Evolutionary conservation across 2,797 vertebrate genomes (phyloP), one percentile per base, ranked within the genome.

Genomic region (Chelon auratus): DNA sequence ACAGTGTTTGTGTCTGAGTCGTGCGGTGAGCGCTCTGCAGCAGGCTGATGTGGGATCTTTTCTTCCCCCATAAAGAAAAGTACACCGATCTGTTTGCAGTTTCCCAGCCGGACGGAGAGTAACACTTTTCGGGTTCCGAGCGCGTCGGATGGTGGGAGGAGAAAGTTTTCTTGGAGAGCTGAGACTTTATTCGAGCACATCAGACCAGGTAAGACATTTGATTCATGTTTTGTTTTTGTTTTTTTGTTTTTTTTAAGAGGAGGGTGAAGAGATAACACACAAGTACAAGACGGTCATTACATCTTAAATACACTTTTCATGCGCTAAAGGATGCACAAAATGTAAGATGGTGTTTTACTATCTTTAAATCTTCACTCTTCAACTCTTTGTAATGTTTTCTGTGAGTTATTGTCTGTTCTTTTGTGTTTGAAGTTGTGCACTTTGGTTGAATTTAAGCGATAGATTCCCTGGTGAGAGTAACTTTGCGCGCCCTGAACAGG

Each of bases 151-250:
- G 80, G 70, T 82, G 30, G 62, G 33, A 63, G 62, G 58, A 76
- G 58, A 65, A 69, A 66, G 50, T 75, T 83, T 82, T 64, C 50
- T 26, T 64, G 71, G 36, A 72, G 64, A 77, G 10, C 54, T 10
- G 70, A 73, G 59, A 18, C 59, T 59, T 62, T 60, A 36, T 18
- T 54, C 10, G 3, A 59, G 36, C 61, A 8, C 36, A 75, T 45
- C 36, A 55, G 37, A 64, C 0, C 65, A 87, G 87, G 91, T 92
- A 82, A 24, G 75, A 33, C 30, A 8, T 33, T 7, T 33, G 30
- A 33, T 33, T 33, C 30, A 33, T 40, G 0, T 15, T 10, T 47
- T 22, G 0, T 18, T 12, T 45, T 14, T 0, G 17, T 5, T 6
- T 30, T 11, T 6, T 1, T 26, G n/a, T 45, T 36, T 2, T 45